Conservation (phyloP, 2,888 invertebrate genomes). For the Dastarcus helophoroides region DNA sequence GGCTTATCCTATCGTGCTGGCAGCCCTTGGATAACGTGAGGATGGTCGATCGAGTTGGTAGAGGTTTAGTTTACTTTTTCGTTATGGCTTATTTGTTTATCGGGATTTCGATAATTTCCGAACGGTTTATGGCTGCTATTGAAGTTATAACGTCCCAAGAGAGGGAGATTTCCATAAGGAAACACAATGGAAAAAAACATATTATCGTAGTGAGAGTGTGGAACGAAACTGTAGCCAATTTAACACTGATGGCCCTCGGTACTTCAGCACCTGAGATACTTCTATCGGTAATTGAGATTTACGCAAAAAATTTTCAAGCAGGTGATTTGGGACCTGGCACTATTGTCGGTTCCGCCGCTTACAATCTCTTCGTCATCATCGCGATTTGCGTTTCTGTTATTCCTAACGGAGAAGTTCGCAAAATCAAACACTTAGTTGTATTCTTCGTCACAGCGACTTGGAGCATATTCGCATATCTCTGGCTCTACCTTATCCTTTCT, state of each 20-base stretch:
- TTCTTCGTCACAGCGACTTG: constrained; percentile 97
- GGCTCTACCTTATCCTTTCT: constrained; percentile 92
- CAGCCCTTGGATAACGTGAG: constrained; percentile 66
- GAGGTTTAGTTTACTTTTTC: constrained; percentile 85
- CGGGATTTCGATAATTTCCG: constrained; percentile 97
- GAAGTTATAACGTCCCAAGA: constrained; percentile 97
- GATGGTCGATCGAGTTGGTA: constrained; percentile 63
- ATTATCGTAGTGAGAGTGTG: constrained; percentile 89
- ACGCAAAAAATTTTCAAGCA: constrained; percentile 87
- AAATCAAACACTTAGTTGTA: constrained; percentile 90
- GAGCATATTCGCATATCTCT: constrained; percentile 97
- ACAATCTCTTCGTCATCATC: constrained; percentile 96
- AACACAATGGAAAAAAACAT: constrained; percentile 76
- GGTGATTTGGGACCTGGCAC: constrained; percentile 97
- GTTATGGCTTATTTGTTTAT: constrained; percentile 90
- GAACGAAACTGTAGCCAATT: constrained; percentile 98
- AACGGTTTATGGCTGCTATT: constrained; percentile 98
- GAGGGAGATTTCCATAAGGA: constrained; percentile 83
- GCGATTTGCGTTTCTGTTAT: constrained; percentile 88
- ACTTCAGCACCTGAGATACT: constrained; percentile 98
- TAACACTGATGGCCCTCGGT: constrained; percentile 97
- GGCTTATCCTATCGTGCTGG: constrained; percentile 85
- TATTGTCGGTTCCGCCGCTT: constrained; percentile 97
- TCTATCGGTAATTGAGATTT: constrained; percentile 94
- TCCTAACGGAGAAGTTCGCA: constrained; percentile 81